phyloP scores from a whole-genome alignment of 1,140 invertebrate species.

The Trichonephila clavipes region DNA sequence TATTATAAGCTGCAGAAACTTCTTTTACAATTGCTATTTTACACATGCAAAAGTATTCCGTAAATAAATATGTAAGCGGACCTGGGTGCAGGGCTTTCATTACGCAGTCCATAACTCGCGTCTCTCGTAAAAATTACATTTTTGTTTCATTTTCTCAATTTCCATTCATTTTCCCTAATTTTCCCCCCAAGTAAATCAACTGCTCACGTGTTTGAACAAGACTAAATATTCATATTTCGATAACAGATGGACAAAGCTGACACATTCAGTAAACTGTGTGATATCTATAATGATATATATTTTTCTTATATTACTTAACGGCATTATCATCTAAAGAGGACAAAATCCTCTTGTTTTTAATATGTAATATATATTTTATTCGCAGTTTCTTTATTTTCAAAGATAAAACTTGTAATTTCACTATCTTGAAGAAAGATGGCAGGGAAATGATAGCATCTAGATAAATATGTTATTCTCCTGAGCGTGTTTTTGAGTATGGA shows the following conservation, averaged over 20 bases:
- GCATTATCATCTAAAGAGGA: not conserved
- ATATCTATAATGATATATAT: slow-evolving; percentile 69
- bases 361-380: not conserved
- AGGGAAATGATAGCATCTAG: slow-evolving; percentile 40
- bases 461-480: slow-evolving; percentile 15
- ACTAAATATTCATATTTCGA: slow-evolving; percentile 9
- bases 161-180: not conserved
- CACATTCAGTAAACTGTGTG: slow-evolving; percentile 49
- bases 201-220: not conserved
- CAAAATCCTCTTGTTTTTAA: not conserved
- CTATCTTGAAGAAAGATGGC: not conserved
- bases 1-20: slow-evolving; percentile 54
- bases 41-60: slow-evolving; percentile 51
- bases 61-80: slow-evolving; percentile 55
- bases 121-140: not conserved
- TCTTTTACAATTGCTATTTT: slow-evolving; percentile 45
- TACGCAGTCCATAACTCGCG: not conserved
- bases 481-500: not conserved
- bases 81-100: not conserved
- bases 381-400: not conserved
- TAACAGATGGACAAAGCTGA: slow-evolving; percentile 59
- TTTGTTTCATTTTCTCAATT: not conserved
- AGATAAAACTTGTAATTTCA: not conserved
- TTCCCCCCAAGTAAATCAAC: not conserved
- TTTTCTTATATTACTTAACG: slow-evolving; percentile 66